A percentile compares a stretch with the other conserved stretches of the same genome.
Evolutionary conservation across 1,140 invertebrate species (phyloP).

Genomic region (Pogonognathellus flavescens): DNA sequence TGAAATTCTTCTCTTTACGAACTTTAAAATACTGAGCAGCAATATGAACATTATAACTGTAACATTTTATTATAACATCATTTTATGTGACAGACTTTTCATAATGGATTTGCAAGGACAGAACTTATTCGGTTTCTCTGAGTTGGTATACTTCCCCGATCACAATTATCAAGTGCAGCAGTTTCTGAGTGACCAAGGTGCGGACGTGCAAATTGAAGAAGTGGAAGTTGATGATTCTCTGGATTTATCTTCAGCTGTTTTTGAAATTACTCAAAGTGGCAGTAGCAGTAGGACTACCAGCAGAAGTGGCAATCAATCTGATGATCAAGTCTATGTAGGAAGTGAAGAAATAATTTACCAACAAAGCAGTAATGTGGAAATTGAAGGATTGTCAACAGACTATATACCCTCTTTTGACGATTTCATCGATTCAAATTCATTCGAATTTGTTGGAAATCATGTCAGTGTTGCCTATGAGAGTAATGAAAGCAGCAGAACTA

Average conservation of each 20-base stretch:
- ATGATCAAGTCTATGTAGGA: not conserved
- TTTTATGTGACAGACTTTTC: slow-evolving; percentile 6
- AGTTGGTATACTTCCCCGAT: slow-evolving; percentile 2
- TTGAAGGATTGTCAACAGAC: slow-evolving; percentile 4
- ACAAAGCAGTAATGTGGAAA: not conserved
- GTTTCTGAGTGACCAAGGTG: slow-evolving; percentile 1
- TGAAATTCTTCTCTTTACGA: too few species aligned
- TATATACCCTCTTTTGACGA: slow-evolving; percentile 23
- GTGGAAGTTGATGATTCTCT: not conserved
- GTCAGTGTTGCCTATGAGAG: slow-evolving; percentile 1
- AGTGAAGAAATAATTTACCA: not conserved
- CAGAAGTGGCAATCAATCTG: not conserved
- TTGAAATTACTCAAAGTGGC: not conserved
- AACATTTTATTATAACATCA: not conserved
- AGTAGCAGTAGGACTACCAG: not conserved
- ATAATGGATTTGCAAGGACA: slow-evolving; percentile 16
- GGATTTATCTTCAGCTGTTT: not conserved
- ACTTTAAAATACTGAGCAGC: not conserved
- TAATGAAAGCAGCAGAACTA: not conserved
- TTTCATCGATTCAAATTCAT: not conserved
- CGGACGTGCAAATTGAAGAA: slow-evolving; percentile 2
- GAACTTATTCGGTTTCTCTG: not conserved
- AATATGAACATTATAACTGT: too few species aligned
- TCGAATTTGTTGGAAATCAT: slow-evolving; percentile 11
- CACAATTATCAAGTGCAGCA: not conserved